These are phyloP conservation scores for Anoplius nigerrimus DNA, from an alignment of 2,888 invertebrate species.

Conservation along the genomic window DNA sequence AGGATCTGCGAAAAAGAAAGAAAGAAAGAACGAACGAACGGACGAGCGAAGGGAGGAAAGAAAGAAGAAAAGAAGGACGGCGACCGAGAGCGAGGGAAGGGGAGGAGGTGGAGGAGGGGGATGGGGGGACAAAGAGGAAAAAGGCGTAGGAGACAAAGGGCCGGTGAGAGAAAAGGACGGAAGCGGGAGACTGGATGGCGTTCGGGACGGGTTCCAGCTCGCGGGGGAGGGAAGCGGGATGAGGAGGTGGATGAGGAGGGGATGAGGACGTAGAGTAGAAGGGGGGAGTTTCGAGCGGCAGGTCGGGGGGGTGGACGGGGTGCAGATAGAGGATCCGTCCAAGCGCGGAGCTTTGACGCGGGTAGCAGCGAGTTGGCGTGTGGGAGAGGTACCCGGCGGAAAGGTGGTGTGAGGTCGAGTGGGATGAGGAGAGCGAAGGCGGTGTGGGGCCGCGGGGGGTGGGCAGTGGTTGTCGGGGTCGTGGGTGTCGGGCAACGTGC, in stretches of 20 bases:
- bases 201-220: slow-evolving; percentile 11
- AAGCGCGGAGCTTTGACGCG: slow-evolving; percentile 60
- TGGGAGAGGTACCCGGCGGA: slow-evolving; percentile 23
- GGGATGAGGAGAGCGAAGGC: slow-evolving; percentile 9
- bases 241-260: slow-evolving; percentile 22
- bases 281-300: no score
- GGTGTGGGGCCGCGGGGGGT: slow-evolving; percentile 18
- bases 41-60: neutral
- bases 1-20: slow-evolving; percentile 1
- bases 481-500: slow-evolving; percentile 65
- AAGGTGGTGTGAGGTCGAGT: slow-evolving; percentile 21
- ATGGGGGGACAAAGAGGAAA: neutral
- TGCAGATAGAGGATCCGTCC: slow-evolving; percentile 43
- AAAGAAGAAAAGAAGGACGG: neutral
- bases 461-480: slow-evolving; percentile 40
- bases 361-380: slow-evolving; percentile 44
- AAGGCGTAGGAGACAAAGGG: neutral
- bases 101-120: neutral
- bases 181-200: neutral
- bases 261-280: no score
- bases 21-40: neutral
- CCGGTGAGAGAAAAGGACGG: neutral
- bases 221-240: slow-evolving; percentile 20
- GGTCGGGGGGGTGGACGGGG: slow-evolving; percentile 17
- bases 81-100: neutral